Evolutionary conservation across 2,797 vertebrate genomes (phyloP).

Genomic region (Discoglossus pictus): DNA sequence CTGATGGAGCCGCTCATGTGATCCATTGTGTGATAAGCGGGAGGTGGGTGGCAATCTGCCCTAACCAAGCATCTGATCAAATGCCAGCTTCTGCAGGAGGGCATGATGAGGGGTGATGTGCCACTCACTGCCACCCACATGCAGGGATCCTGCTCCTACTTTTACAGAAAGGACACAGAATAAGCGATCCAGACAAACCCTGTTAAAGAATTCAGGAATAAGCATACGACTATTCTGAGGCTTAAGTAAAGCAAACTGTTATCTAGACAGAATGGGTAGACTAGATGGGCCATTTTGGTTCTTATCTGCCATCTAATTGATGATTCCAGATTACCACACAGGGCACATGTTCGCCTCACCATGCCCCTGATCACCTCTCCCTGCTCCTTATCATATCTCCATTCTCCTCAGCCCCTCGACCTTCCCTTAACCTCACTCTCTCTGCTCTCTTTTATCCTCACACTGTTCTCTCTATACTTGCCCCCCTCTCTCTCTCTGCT

Average conservation of each 20-base stretch:
- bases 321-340: too few relatives aligned
- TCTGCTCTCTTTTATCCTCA: neutral
- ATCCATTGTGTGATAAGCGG: constrained; percentile 33
- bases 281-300: too few relatives aligned
- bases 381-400: too few relatives aligned
- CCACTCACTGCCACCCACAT: constrained; percentile 43
- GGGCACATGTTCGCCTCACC: too few relatives aligned
- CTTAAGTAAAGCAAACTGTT: too few relatives aligned
- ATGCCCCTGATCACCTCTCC: too few relatives aligned
- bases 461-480: constrained; percentile 14
- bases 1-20: constrained; percentile 37
- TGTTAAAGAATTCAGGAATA: too few relatives aligned
- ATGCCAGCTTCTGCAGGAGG: constrained; percentile 13
- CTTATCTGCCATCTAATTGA: too few relatives aligned
- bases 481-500: neutral
- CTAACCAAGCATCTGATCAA: constrained; percentile 22
- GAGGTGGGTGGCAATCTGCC: constrained; percentile 29
- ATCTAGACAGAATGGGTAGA: too few relatives aligned
- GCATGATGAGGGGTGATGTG: constrained; percentile 26
- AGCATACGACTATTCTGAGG: too few relatives aligned
- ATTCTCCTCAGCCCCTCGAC: too few relatives aligned
- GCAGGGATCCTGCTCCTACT: too few relatives aligned
- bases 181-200: neutral
- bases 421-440: neutral
- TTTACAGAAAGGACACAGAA: constrained; percentile 20